Percentiles rank a stretch among this genome's conserved stretches.
Evolutionary conservation across 92 coral and sea anemone genomes (phyloP).

Genomic region (Scolanthus callimorphus): DNA sequence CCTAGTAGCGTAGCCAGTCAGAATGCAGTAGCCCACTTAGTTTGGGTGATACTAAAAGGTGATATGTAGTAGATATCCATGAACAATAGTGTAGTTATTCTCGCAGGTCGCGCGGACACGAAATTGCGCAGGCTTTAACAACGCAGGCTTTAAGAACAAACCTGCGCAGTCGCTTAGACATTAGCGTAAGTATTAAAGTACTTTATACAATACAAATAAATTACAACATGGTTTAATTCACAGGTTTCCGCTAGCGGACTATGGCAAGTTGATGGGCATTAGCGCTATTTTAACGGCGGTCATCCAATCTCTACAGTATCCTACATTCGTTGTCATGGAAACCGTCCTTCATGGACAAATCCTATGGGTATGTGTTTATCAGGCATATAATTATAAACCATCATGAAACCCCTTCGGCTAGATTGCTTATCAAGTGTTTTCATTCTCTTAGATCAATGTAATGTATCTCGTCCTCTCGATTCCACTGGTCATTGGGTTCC

Average conservation of each 20-base stretch:
- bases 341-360: conserved; percentile 17
- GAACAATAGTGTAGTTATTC: no score
- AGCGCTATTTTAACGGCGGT: conserved; percentile 7
- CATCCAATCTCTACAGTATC: conserved; percentile 24
- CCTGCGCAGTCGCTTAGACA: no score
- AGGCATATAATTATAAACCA: no score
- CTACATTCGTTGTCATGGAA: conserved; percentile 24
- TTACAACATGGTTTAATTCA: background rate
- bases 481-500: conserved; percentile 14
- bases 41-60: no score
- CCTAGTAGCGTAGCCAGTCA: no score
- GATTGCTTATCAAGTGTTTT: background rate
- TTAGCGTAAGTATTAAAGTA: no score
- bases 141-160: no score
- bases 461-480: conserved; percentile 9
- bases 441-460: background rate
- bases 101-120: no score
- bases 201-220: background rate
- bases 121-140: no score
- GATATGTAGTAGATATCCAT: no score
- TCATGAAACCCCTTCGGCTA: no score
- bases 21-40: no score
- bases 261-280: conserved; percentile 33
- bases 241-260: conserved; percentile 34
- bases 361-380: conserved; percentile 24